Base-by-base conservation (phyloP, 1,140 invertebrate species). In the Rhyacophila brunnea region DNA sequence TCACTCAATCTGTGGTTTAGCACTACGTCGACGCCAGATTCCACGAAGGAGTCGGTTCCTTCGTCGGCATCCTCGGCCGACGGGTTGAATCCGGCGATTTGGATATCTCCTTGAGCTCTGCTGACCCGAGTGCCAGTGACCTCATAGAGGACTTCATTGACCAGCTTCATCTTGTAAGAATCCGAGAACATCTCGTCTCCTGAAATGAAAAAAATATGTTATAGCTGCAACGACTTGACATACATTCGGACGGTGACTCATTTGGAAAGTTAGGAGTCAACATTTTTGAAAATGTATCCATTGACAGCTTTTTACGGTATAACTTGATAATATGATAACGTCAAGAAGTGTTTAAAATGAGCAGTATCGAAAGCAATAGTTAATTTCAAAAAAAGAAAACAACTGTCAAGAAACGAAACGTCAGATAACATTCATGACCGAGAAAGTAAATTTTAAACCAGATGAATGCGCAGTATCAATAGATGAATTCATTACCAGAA, bases 181-280 rank as follows among this genome's bases (percentile, higher is more conserved):
- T 98, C 96, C 34, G 95, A 95, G 81, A 96, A 96, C 89, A 98
- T 94, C 80, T 98, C 96, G 77, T 98, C 95, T 68, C 93, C 93
- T 92, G 80, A 73, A 81, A 83, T 69, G 46, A 53, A 71, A 72
- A 67, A 48, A 56, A 20, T 19, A 58, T 42, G 19, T 53, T 34
- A 20, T 45, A 19, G 9, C 4, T 28, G 9, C 23, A 28, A 28
- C 23, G 4, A 28, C 23, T 5, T 28, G n/a, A n/a, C n/a, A n/a
- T n/a, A n/a, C n/a, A n/a, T n/a, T n/a, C n/a, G n/a, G n/a, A 28
- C 23, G 23, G 23, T 28, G 23, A 28, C 23, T 28, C 23, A 28
- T 28, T 28, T 28, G 23, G 9, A 3, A 9, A 28, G 23, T 28
- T 9, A 9, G 9, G 23, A 28, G 23, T 5, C 23, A 9, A 28